These are phyloP conservation scores for Drosophila nr. medialis DNA, from an alignment of 2,888 invertebrate species.

Conservation along the genomic window DNA sequence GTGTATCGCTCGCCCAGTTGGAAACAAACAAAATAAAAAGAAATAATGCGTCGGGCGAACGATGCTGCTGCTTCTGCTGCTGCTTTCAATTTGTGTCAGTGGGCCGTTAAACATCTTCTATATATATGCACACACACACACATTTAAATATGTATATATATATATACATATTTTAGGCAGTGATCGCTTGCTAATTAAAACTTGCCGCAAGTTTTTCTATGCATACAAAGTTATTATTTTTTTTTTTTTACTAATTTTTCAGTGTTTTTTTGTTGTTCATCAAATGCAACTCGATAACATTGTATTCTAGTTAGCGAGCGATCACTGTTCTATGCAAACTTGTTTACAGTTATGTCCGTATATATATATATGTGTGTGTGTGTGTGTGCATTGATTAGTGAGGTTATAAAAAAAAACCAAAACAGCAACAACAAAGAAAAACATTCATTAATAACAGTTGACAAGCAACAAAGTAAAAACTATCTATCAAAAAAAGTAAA, in stretches of 20 bases:
- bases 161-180: slow-evolving; percentile 1
- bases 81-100: slow-evolving; percentile 65
- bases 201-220: neutral
- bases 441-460: slow-evolving; percentile 37
- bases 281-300: neutral
- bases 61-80: slow-evolving; percentile 23
- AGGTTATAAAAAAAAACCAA: slow-evolving; percentile 48
- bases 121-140: slow-evolving; percentile 20
- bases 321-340: slow-evolving; percentile 19
- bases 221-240: neutral
- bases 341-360: neutral
- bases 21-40: slow-evolving; percentile 56
- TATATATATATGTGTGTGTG: slow-evolving; percentile 1
- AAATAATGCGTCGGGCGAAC: slow-evolving; percentile 36
- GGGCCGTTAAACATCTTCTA: slow-evolving; percentile 53
- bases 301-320: neutral
- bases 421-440: slow-evolving; percentile 24
- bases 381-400: slow-evolving; percentile 56
- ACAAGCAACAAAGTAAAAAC: slow-evolving; percentile 36
- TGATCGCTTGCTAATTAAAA: slow-evolving; percentile 8
- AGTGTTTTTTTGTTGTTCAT: neutral
- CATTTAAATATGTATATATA: slow-evolving; percentile 4
- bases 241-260: neutral
- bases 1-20: slow-evolving; percentile 43
- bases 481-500: slow-evolving; percentile 26